These are phyloP conservation scores for Notolepis coatsorum DNA, from an alignment of 2,797 vertebrate genomes.

Conservation along the genomic window DNA sequence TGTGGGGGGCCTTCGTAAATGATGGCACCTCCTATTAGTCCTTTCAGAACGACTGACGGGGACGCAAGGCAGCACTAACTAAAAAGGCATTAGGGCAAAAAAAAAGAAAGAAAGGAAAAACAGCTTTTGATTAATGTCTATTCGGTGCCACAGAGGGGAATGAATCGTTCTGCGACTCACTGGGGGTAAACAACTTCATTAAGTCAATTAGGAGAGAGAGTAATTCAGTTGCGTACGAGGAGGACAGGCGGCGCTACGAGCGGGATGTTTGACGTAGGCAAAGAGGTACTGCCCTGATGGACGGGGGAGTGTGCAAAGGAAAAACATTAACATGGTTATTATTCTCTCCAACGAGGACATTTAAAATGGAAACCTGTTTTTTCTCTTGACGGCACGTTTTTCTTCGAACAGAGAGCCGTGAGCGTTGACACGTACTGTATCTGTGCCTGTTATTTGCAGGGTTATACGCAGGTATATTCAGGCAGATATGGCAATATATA, in stretches of 20 bases:
- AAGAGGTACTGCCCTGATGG: conserved; percentile 28
- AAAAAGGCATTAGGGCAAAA: conserved; percentile 49
- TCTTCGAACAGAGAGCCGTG: neutral
- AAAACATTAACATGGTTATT: conserved; percentile 26
- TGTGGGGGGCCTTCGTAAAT: neutral
- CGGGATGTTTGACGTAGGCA: conserved; percentile 33
- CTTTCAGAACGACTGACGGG: conserved; percentile 25
- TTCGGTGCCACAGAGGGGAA: conserved; percentile 58
- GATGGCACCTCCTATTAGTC: conserved; percentile 10
- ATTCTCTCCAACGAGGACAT: conserved; percentile 14
- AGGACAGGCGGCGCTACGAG: conserved; percentile 46
- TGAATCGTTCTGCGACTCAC: conserved; percentile 48
- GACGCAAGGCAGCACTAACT: conserved; percentile 33
- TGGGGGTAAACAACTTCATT: conserved; percentile 68
- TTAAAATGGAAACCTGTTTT: conserved; percentile 8
- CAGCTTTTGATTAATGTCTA: conserved; percentile 53
- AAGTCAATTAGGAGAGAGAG: conserved; percentile 64
- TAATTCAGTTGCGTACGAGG: conserved; percentile 41
- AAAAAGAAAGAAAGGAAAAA: too few species aligned
- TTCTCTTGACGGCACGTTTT: neutral
- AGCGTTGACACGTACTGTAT: neutral
- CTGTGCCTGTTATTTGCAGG: neutral
- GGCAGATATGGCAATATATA: too few species aligned
- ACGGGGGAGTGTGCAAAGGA: conserved; percentile 27
- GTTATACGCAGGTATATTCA: neutral